Evolutionary conservation across 2,888 invertebrate species (phyloP), one percentile per base, ranked within the genome.

Genomic region (Phalera bucephala): DNA sequence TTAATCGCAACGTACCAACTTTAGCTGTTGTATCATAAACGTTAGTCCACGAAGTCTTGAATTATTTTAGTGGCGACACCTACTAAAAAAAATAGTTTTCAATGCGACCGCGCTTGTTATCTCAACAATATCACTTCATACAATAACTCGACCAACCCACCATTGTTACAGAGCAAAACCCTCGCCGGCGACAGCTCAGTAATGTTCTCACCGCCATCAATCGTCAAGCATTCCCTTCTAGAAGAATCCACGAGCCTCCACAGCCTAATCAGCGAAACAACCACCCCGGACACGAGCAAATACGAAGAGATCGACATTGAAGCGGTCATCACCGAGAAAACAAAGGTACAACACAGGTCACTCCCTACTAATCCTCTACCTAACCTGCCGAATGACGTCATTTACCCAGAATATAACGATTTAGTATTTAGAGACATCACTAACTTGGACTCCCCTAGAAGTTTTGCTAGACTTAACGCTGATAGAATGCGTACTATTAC

Each of bases 151-250:
- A n/a, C n/a, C n/a, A n/a, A n/a, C n/a, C n/a, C n/a, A n/a, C n/a
- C n/a, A n/a, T 80, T 73, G 58, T 93, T 93, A 30, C 92, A 96
- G 96, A 97, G 97, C 79, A 97, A 97, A 91, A 95, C 95, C 33
- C 82, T 97, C 63, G 93, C 92, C 9, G 94, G 94, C 2, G 94
- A 95, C 68, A 93, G 93, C 20, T 95, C 95, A 31, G 93, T 94
- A 5, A 83, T 95, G 60, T 96, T 96, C 76, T 96, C 97, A 0
- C 97, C 97, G 0, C 95, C 96, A 0, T 95, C 96, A 11, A 95
- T 97, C 51, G 93, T 97, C 63, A 95, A 95, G 70, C 94, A 97
- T 66, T 94, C 95, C 3, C 91, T 96, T 29, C 91, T 94, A 40
- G 92, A 92, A 69, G 92, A 91, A 47, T 91, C 92, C 1, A 92